Base-by-base conservation (phyloP, 1,140 invertebrate species). In the Paracyclopina nana region DNA sequence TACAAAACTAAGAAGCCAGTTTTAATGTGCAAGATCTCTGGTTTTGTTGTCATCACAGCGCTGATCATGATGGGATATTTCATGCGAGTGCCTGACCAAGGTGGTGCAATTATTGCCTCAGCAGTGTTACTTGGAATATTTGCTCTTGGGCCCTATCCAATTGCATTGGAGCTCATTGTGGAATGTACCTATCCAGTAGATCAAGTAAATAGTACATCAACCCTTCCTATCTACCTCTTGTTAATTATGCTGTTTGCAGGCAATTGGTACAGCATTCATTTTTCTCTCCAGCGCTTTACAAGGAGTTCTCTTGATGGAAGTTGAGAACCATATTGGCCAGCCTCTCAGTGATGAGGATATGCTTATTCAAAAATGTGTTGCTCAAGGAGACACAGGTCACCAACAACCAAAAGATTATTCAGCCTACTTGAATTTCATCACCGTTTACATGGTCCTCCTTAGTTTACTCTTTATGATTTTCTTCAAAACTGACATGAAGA, bases 331-430 rank as follows among this genome's bases (percentile, higher is more conserved):
- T 2, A 16, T 50, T 16, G 48, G 48, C 3, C n/a, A 38, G 14
- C 28, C 48, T 42, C 30, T 50, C 4, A n/a, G 29, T 40, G 3
- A 22, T n/a, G 25, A 48, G 24, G 24, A 44, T 5, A 20, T 44
- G 16, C 16, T n/a, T 20, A 18, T 44, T 18, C 42, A 44, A 24
- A 28, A 22, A 9, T 27, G 48, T n/a, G 30, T 38, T 20, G 28
- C 29, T 6, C 4, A 38, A 12, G 24, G 38, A 11, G 30, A 40
- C 12, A 11, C 9, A 6, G 48, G 48, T 9, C 18, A 40, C n/a
- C 48, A 30, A 8, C 25, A 50, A 24, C 48, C 48, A 4, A 50
- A 50, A 16, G 48, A 50, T 24, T 50, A 50, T 30, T 24, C 29
- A 4, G 16, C 12, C 2, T 50, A 50, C 25, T 31, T 50, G 4